Evolutionary conservation across 2,888 invertebrate species (phyloP), one percentile per base, ranked within the genome.

Genomic region (Thyatira batis): DNA sequence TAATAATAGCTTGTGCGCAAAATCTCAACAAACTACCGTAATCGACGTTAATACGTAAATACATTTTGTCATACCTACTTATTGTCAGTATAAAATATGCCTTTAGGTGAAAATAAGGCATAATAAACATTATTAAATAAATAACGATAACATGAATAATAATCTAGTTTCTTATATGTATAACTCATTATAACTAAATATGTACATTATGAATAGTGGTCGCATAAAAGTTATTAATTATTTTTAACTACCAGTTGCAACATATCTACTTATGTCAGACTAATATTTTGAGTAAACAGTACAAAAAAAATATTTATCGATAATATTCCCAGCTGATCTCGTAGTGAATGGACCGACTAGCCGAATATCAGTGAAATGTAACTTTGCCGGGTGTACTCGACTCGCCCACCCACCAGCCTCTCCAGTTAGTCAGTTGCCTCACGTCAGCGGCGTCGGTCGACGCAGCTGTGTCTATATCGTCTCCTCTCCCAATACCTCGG

Each of bases 401-500:
- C n/a, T n/a, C n/a, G n/a, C n/a, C n/a, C n/a, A n/a, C n/a, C n/a
- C 46, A 63, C 65, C 67, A 67, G 64, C 11, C 27, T 28, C 25
- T 28, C 71, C 6, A 6, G 13, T 23, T 17, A 78, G 88, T 87
- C 81, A 80, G 84, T 79, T 76, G 77, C 75, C 74, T 75, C 76
- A 78, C 82, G 82, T 71, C 80, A 76, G 60, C 63, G 71, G 52
- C 58, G 73, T 53, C 72, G 78, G 82, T 70, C 76, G 83, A 67
- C 72, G 69, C 63, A 55, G 39, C 63, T 61, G 60, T 50, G 54
- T 60, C 65, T 58, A 64, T 59, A 65, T 64, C 51, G 45, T 25
- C 30, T 52, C 33, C 48, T 25, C 52, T 49, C 25, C 11, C 43
- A 6, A 51, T 45, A 50, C 21, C 11, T 0, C 39, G 39, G 39